A percentile compares a stretch with the other conserved stretches of the same genome.
Evolutionary conservation across 2,797 vertebrate genomes (phyloP).

Genomic region (Oreortyx pictus): DNA sequence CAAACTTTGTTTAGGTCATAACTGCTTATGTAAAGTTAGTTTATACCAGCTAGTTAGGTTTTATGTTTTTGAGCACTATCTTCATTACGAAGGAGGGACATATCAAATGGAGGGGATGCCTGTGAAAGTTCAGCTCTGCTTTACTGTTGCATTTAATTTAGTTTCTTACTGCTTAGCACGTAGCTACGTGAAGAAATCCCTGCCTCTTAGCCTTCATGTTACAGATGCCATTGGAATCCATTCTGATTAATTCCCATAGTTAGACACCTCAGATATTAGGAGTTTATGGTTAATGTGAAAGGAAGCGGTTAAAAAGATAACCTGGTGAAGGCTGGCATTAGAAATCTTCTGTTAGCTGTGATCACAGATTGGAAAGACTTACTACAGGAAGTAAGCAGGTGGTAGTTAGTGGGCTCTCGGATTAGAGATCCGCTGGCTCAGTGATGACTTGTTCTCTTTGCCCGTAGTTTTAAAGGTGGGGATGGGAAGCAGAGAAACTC

Average conservation of each 20-base stretch:
- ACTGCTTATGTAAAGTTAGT: conserved; percentile 34
- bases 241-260: background rate
- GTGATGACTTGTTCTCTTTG: background rate
- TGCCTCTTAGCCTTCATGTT: background rate
- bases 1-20: conserved; percentile 64
- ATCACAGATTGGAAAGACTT: background rate
- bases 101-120: background rate
- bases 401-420: background rate
- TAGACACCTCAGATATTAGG: background rate
- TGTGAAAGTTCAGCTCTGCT: background rate
- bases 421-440: background rate
- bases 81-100: background rate
- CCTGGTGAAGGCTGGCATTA: accelerated
- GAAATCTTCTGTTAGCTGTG: background rate
- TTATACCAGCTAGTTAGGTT: conserved; percentile 10
- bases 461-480: background rate
- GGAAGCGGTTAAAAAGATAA: background rate
- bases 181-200: background rate
- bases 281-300: background rate
- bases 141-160: background rate
- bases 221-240: background rate
- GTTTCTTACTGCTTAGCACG: background rate
- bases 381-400: background rate
- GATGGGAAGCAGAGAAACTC: background rate
- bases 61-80: background rate